These are phyloP conservation scores for Drosophila nebulosa DNA, from an alignment of 1,140 invertebrate genomes.

Conservation along the genomic window DNA sequence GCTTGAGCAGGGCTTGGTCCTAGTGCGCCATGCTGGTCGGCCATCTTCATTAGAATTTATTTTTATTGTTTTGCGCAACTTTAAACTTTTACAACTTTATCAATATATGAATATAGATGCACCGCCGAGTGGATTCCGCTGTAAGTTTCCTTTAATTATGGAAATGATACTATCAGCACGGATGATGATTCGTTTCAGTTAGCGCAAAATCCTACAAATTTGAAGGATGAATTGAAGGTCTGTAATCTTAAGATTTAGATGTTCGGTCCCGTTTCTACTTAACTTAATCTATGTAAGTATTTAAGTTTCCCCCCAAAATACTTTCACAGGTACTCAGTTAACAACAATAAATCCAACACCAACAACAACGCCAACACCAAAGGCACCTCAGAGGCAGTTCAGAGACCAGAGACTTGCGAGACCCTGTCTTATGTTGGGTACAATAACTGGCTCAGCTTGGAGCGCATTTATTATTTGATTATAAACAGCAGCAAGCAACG, in stretches of 20 bases:
- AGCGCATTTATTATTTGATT: slow-evolving; percentile 78
- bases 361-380: slow-evolving; percentile 52
- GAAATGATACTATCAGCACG: slow-evolving; percentile 28
- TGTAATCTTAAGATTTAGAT: neutral
- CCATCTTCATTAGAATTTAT: slow-evolving; percentile 78
- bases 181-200: neutral
- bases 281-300: slow-evolving; percentile 25
- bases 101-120: slow-evolving; percentile 79
- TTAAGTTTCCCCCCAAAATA: slow-evolving; percentile 65
- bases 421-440: slow-evolving; percentile 10
- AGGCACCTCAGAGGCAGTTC: neutral
- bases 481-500: slow-evolving; percentile 64
- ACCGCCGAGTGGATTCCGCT: slow-evolving; percentile 13
- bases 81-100: slow-evolving; percentile 78
- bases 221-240: neutral
- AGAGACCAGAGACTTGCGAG: neutral
- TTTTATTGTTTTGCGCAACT: slow-evolving; percentile 78
- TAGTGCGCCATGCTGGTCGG: slow-evolving; percentile 65
- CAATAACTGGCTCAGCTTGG: slow-evolving; percentile 42
- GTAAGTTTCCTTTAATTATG: slow-evolving; percentile 62
- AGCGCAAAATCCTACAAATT: neutral
- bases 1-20: slow-evolving; percentile 31
- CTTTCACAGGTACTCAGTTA: slow-evolving; percentile 49
- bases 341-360: slow-evolving; percentile 52
- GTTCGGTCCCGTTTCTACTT: neutral